A percentile compares a stretch with the other conserved stretches of the same genome.
phyloP scores from a whole-genome alignment of 2,888 invertebrate genomes.

The Euproctis similis region DNA sequence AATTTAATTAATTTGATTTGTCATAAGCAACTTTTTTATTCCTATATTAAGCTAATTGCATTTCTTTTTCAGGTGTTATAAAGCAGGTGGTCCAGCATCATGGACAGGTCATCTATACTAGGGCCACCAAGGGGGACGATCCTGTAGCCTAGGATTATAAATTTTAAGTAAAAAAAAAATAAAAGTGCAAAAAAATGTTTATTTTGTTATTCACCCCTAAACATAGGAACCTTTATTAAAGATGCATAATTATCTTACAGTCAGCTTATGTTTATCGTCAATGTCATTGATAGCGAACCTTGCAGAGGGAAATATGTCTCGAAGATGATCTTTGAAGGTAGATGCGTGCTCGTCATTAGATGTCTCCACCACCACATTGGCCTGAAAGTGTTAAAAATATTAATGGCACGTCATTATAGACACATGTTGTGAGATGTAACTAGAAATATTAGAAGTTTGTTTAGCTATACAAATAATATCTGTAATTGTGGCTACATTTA shows the following conservation, averaged over 20 bases:
- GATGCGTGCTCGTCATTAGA: slow-evolving; percentile 52
- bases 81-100: slow-evolving; percentile 97
- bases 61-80: slow-evolving; percentile 90
- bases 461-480: too few relatives aligned
- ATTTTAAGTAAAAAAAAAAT: slow-evolving; percentile 65
- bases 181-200: slow-evolving; percentile 27
- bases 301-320: slow-evolving; percentile 48
- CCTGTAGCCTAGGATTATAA: slow-evolving; percentile 81
- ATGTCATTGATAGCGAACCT: slow-evolving; percentile 47
- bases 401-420: too few relatives aligned
- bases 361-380: slow-evolving; percentile 62
- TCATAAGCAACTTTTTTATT: neutral
- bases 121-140: slow-evolving; percentile 96
- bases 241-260: slow-evolving; percentile 19
- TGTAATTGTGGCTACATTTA: too few relatives aligned
- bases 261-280: slow-evolving; percentile 44
- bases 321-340: slow-evolving; percentile 46
- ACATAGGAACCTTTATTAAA: neutral
- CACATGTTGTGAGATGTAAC: too few relatives aligned
- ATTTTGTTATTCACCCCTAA: slow-evolving; percentile 3
- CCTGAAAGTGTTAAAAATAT: slow-evolving; percentile 47
- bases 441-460: too few relatives aligned
- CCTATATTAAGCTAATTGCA: too few relatives aligned
- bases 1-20: neutral
- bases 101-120: slow-evolving; percentile 97